phyloP scores from a whole-genome alignment of 37 sponge, comb jelly and placozoan genomes.

The Aplysina aerophoba region DNA sequence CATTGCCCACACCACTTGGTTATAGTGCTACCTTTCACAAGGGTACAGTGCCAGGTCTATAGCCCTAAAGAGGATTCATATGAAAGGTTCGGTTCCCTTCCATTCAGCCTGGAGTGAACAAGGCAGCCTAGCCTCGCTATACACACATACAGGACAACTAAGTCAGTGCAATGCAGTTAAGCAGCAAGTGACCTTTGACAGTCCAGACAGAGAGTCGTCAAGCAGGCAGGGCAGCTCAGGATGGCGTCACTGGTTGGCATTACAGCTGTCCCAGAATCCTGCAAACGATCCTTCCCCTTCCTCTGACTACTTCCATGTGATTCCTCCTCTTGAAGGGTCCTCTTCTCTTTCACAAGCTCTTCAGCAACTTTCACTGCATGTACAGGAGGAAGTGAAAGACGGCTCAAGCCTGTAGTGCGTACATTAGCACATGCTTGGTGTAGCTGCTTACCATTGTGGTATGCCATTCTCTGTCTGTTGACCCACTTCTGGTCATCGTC shows the following conservation, averaged over 20 bases:
- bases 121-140: too few species aligned
- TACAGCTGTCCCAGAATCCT: not conserved
- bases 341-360: not conserved
- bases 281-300: not conserved
- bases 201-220: constrained; percentile 87
- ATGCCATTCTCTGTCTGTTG: constrained; percentile 79
- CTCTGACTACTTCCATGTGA: too few species aligned
- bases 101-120: too few species aligned
- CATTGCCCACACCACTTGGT: too few species aligned
- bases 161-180: not conserved
- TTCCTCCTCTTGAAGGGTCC: too few species aligned
- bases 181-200: constrained; percentile 80
- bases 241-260: constrained; percentile 75
- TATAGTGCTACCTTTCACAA: too few species aligned
- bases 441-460: constrained; percentile 71
- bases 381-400: not conserved
- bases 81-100: too few species aligned
- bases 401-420: too few species aligned
- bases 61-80: too few species aligned
- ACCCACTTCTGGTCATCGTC: constrained; percentile 92
- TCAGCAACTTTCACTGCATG: not conserved
- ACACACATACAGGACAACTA: too few species aligned
- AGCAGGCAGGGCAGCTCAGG: constrained; percentile 92
- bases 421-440: too few species aligned
- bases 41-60: too few species aligned